phyloP scores from a whole-genome alignment of 2,888 invertebrate genomes.

The Chaitophorus viminalis region DNA sequence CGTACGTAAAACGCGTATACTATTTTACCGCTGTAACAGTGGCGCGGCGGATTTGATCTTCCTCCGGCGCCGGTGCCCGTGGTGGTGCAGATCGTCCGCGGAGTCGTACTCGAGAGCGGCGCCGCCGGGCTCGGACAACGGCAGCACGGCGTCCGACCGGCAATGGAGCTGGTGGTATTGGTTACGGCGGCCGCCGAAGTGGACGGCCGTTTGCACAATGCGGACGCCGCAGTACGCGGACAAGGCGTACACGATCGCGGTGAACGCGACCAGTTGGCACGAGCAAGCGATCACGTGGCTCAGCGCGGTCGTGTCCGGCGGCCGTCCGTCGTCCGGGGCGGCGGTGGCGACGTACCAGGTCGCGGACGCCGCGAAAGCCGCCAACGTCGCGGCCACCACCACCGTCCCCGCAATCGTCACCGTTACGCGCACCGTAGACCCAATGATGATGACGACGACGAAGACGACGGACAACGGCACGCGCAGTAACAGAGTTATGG shows the following conservation, averaged over 20 bases:
- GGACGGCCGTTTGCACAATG: slow-evolving; percentile 13
- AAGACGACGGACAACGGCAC: neutral
- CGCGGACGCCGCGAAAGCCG: neutral
- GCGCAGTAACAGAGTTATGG: no score
- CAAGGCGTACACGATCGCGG: slow-evolving; percentile 35
- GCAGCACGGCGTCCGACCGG: neutral
- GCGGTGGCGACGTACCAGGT: neutral
- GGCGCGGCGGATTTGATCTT: slow-evolving; percentile 48
- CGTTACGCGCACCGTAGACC: neutral
- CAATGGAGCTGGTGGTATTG: neutral
- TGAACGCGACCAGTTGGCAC: slow-evolving; percentile 31
- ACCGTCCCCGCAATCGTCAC: neutral
- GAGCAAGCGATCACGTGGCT: neutral
- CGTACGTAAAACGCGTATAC: no score
- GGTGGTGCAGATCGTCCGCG: neutral
- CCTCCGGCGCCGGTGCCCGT: neutral
- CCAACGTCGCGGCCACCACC: neutral
- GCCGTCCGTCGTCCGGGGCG: neutral
- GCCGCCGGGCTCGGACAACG: slow-evolving; percentile 16
- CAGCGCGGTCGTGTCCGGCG: neutral
- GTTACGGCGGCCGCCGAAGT: neutral
- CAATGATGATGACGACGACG: neutral
- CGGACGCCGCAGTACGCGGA: slow-evolving; percentile 29
- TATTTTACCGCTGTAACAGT: slow-evolving; percentile 32
- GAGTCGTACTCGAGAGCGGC: neutral